A percentile compares a stretch with the other conserved stretches of the same genome.
Conservation (phyloP, 1,140 invertebrate genomes). For the Sminthurides bifidus region DNA sequence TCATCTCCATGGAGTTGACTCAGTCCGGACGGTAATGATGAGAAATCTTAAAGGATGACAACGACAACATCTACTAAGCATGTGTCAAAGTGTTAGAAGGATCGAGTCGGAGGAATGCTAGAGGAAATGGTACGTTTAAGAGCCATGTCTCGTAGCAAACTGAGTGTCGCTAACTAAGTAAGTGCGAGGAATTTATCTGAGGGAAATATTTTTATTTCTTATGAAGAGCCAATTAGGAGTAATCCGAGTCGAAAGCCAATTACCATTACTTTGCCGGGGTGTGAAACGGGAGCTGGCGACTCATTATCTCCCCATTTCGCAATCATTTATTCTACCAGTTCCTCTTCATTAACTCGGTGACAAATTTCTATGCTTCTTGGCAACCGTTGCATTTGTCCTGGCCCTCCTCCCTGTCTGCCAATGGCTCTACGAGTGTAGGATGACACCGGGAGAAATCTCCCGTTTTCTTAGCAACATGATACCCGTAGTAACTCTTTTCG, state of each 20-base stretch:
- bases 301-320: conserved; percentile 33
- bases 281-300: conserved; percentile 30
- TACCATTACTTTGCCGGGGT: conserved; percentile 29
- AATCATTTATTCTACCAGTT: conserved; percentile 33
- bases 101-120: neutral
- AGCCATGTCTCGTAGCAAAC: too few relatives aligned
- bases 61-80: neutral
- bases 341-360: conserved; percentile 34
- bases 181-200: too few relatives aligned
- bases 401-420: too few relatives aligned
- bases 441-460: neutral
- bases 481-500: neutral
- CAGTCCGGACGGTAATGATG: neutral
- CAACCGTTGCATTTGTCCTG: too few relatives aligned
- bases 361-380: conserved; percentile 31
- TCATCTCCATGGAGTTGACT: too few relatives aligned
- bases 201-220: conserved; percentile 30
- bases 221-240: conserved; percentile 33
- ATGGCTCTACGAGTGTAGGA: too few relatives aligned
- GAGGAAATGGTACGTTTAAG: neutral
- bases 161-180: too few relatives aligned
- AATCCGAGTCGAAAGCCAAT: conserved; percentile 33
- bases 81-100: neutral
- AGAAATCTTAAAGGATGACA: neutral
- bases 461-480: neutral